Base-by-base conservation (phyloP, 2,113 vertebrate species). In the Saccopteryx bilineata region DNA sequence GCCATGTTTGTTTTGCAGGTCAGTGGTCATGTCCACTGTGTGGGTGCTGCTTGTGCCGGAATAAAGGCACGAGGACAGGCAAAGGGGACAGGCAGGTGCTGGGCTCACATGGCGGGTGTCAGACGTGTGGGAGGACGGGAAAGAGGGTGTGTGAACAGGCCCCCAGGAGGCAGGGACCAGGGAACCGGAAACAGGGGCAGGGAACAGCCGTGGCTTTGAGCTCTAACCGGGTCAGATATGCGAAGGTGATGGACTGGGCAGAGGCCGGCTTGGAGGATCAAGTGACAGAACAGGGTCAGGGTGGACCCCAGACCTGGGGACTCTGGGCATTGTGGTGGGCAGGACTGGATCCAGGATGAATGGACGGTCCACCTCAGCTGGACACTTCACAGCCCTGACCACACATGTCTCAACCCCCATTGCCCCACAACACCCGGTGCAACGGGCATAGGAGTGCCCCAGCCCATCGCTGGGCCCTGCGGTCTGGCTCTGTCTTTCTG, bases 41-140 rank as follows among this genome's bases (percentile, higher is more conserved):
- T 18, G 39, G 31, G 10, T 1, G 28, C 28, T 26, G 5, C 24
- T 23, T 0, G 4, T 39, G 17, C 13, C 50, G 6, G 28, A 18
- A 10, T 2, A 17, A 60, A n/a, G 2, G 21, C 7, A 0, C 2
- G 5, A n/a, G 46, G 60, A n/a, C 39, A 5, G 39, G 58, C 11
- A 7, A 12, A 60, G 33, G 8, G n/a, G 33, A 33, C 18, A 4
- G 9, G 61, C 28, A 0, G 33, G 33, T 12, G 26, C 60, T 9
- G 52, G 39, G n/a, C 31, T 10, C 4, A 1, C 0, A 0, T 1
- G 4, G 7, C 5, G 5, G 56, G 18, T 2, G 69, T 3, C 65
- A 58, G 90, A 5, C 18, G 60, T 39, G 48, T 2, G 33, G 17
- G 63, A 9, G 26, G 26, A 24, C 10, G n/a, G 61, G 33, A 50